A percentile compares a stretch with the other conserved stretches of the same genome.
These are phyloP conservation scores for Vidua macroura DNA, from an alignment of 2,113 vertebrate species.

Conservation along the genomic window DNA sequence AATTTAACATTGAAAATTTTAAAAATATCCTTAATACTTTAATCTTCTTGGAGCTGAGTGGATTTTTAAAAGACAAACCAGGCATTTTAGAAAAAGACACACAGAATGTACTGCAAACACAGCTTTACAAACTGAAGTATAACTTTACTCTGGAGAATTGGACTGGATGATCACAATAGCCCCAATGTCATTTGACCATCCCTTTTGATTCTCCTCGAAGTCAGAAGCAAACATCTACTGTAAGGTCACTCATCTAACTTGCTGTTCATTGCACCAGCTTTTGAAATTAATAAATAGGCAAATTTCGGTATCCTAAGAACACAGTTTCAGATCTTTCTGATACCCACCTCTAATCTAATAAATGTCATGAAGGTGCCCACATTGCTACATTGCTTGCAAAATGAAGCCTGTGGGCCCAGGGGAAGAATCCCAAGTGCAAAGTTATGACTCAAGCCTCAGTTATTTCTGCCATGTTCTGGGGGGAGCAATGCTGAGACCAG, in stretches of 20 bases:
- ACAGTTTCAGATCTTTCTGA: background rate
- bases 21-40: background rate
- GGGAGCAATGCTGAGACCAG: background rate
- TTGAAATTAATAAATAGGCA: background rate
- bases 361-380: background rate
- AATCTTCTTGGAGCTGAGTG: background rate
- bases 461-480: background rate
- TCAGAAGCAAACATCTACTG: background rate
- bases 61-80: background rate
- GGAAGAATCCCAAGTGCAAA: background rate
- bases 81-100: background rate
- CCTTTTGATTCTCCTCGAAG: background rate
- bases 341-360: background rate
- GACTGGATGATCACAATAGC: background rate
- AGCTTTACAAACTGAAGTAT: background rate
- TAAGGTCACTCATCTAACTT: background rate
- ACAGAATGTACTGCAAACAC: background rate
- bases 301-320: background rate
- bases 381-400: background rate
- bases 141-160: background rate
- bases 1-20: background rate
- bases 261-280: background rate
- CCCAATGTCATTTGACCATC: background rate
- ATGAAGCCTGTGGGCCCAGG: accelerated
- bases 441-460: background rate